Percentiles rank a stretch among this genome's conserved stretches.
Conservation (phyloP, 1,140 invertebrate species). For the Drosophila melanogaster region Release_6_plus_ISO1_MT NT_033777.3:21335501-21336000, state of each 20-base stretch:
- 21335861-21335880: conserved; percentile 76
- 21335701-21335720: conserved; percentile 22
- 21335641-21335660: conserved; percentile 51
- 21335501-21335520: conserved; percentile 58
- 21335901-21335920: conserved; percentile 46
- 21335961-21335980: conserved; percentile 31
- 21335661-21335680: conserved; percentile 59
- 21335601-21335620: conserved; percentile 52
- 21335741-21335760: conserved; percentile 9
- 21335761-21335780: conserved; percentile 18
- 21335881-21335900: conserved; percentile 62
- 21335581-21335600: conserved; percentile 58
- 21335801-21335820: conserved; percentile 24
- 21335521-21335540: conserved; percentile 63
- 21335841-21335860: conserved; percentile 75
- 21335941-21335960: conserved; percentile 51
- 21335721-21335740: conserved; percentile 13
- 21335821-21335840: conserved; percentile 42
- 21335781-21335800: conserved; percentile 54
- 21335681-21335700: conserved; percentile 67
- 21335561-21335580: conserved; percentile 26
- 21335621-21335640: conserved; percentile 49
- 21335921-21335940: conserved; percentile 68
- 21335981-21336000: not conserved
- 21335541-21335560: conserved; percentile 41